Base-by-base conservation (phyloP, 2,888 invertebrate genomes). In the Oxyteleia sp. region DNA sequence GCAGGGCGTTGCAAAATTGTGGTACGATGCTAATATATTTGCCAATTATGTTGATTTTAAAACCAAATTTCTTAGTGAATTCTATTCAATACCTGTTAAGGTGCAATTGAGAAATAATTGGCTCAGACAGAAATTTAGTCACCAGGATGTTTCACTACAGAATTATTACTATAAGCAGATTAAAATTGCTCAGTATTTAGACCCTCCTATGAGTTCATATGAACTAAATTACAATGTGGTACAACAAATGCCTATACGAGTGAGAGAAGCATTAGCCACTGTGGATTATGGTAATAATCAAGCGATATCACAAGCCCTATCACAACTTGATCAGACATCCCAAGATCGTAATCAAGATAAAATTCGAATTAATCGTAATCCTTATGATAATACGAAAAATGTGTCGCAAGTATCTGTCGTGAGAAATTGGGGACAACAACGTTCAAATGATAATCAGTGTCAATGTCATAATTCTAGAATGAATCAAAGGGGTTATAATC, bases 81-180 rank as follows among this genome's bases (percentile, higher is more conserved):
- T 78, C 35, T 75, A 64, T 57, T 55, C 64, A 16, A 45, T 75
- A 7, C 64, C 75, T 1, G 47, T 55, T 11, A 16, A 26, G 38
- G 43, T 75, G 4, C 41, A 64, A 23, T 43, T 18, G 11, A 75
- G 64, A 57, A 55, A 63, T 7, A 57, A 55, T 13, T 64, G 75
- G 75, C 11, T 57, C 1, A 10, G 15, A 4, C 38, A 53, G 20
- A 20, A 20, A 23, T 45, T 43, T 45, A 18, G 3, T 35, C n/a
- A 8, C 32, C 18, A 18, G 18, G 59, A 59, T 5, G 23, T 10
- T 2, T 41, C 10, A 11, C 41, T 38, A 5, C 38, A 59, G n/a
- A 41, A 38, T 11, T 59, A 59, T 59, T 59, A 59, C 20, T 59
- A 59, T 41, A 38, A 23, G 23, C 59, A 59, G 10, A 15, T 23